Percentiles rank a stretch among this genome's conserved stretches.
Conservation (phyloP, 2,797 vertebrate species). For the Peromyscus aztecus region DNA sequence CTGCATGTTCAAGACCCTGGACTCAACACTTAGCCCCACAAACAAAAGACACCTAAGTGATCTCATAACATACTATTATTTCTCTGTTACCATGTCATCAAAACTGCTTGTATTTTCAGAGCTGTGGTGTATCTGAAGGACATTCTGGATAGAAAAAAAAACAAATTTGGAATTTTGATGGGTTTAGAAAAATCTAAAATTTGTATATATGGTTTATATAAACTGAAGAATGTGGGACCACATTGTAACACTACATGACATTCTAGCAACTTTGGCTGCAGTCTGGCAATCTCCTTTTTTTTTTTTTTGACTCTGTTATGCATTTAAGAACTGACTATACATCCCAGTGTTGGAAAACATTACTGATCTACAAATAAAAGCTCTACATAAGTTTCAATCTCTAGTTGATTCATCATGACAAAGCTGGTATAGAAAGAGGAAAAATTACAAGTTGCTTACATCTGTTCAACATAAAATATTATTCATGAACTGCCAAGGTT, state of each 20-base stretch:
- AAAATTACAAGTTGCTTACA: conserved; percentile 72
- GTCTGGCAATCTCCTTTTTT: background rate
- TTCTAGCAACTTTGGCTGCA: background rate
- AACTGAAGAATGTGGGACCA: background rate
- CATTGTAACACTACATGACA: background rate
- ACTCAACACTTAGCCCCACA: background rate
- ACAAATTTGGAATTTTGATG: background rate
- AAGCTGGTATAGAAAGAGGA: conserved; percentile 75
- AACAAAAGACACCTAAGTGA: background rate
- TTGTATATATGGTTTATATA: background rate
- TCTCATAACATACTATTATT: background rate
- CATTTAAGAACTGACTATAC: conserved; percentile 46
- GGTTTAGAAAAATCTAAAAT: background rate
- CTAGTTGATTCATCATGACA: conserved; percentile 78
- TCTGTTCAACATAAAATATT: conserved; percentile 74
- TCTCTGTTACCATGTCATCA: background rate
- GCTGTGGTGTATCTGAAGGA: background rate
- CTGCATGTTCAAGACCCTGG: background rate
- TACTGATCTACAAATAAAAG: conserved; percentile 55
- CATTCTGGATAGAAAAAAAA: background rate
- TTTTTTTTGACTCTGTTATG: background rate
- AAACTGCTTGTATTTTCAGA: background rate
- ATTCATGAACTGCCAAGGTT: conserved; percentile 68
- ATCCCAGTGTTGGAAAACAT: conserved; percentile 72
- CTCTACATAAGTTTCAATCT: conserved; percentile 71